A percentile compares a stretch with the other conserved stretches of the same genome.
phyloP scores from a whole-genome alignment of 2,888 invertebrate genomes.

The Drosophila incognita region DNA sequence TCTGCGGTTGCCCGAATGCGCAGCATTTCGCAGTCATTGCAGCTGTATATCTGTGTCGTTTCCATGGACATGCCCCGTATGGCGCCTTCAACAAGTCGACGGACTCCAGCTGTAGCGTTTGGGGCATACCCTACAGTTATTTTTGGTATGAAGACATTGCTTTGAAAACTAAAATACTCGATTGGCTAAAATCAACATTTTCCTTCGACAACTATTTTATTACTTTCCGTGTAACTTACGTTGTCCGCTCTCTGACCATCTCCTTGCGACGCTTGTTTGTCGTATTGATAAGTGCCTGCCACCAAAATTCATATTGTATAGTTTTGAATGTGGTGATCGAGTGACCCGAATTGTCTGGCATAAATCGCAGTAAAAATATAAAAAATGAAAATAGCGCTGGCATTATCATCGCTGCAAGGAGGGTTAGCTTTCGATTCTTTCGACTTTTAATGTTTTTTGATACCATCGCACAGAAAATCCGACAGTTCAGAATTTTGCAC shows the following conservation, averaged over 20 bases:
- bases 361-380: constrained; percentile 11
- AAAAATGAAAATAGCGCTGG: constrained; percentile 32
- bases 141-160: constrained; percentile 58
- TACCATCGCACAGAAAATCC: constrained; percentile 27
- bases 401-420: constrained; percentile 20
- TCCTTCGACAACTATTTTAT: not conserved
- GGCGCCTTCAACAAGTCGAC: constrained; percentile 29
- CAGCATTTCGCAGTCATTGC: constrained; percentile 35
- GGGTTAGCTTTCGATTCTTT: constrained; percentile 13
- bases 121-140: constrained; percentile 54
- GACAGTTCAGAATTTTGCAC: not conserved
- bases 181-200: not conserved
- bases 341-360: not conserved
- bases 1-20: constrained; percentile 24
- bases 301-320: constrained; percentile 30
- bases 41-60: constrained; percentile 14
- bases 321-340: not conserved
- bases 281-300: constrained; percentile 25
- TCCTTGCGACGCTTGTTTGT: constrained; percentile 10
- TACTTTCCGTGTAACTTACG: constrained; percentile 20
- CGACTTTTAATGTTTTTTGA: constrained; percentile 28
- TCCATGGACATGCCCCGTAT: constrained; percentile 16
- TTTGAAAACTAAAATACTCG: constrained; percentile 38
- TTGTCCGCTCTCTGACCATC: constrained; percentile 14
- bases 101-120: constrained; percentile 35